Evolutionary conservation across 1,140 invertebrate species (phyloP), one percentile per base, ranked within the genome.

Genomic region (Chionoecetes opilio): DNA sequence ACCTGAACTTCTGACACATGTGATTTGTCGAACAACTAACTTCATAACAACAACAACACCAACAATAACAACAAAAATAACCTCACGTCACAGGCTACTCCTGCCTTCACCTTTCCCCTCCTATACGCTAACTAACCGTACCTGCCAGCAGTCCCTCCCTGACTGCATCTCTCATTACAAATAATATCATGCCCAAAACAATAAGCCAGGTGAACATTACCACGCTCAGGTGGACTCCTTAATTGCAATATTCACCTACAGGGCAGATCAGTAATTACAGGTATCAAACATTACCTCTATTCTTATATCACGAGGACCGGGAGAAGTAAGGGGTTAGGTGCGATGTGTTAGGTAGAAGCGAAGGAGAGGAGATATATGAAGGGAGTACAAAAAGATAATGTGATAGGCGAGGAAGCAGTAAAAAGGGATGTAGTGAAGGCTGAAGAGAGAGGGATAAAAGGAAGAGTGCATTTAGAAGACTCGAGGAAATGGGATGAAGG

Each of bases 151-250:
- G 0, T 53, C 63, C 63, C 8, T 0, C 63, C 63, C 26, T 75
- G 46, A 53, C 11, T 9, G 11, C 11, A 17, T 75, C 63, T 26
- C 63, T 26, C 21, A 75, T n/a, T n/a, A 75, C 63, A 75, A 75
- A 75, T 75, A 75, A 75, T 75, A 5, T 75, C 26, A 75, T n/a
- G 63, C 26, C 63, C 63, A 26, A 75, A 75, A 75, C 63, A 75
- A 75, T 75, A 75, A n/a, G 21, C 63, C 63, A 75, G 63, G 63
- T 0, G 63, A 75, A 75, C 63, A 75, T 75, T 75, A 75, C 63
- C 63, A 75, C 63, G 63, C 63, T 75, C 63, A 75, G 63, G 63
- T 75, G 63, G 21, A n/a, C 63, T 75, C 63, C 63, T 75, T 75
- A 87, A 38, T 37, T n/a, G 34, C 21, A 41, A 88, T 34, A n/a